Base-by-base conservation (phyloP, 2,797 vertebrate species). In the Morus bassanus region DNA sequence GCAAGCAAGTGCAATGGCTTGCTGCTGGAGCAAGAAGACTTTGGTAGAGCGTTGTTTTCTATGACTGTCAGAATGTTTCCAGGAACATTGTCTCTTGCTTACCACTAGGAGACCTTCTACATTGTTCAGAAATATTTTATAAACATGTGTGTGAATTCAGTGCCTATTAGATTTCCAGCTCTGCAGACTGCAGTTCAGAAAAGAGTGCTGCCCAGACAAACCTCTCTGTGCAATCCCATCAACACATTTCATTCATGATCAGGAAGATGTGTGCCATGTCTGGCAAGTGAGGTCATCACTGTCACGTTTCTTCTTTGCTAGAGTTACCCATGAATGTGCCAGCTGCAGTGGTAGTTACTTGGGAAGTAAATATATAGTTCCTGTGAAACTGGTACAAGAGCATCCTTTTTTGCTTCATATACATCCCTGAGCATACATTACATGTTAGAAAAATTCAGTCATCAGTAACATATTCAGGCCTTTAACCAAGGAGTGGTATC, bases 21-120 rank as follows among this genome's bases (percentile, higher is more conserved):
- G n/a, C 57, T 1, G 0, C 75, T 57, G 45, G 0, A 79, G 10
- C 27, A 69, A 54, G 28, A 75, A 24, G 23, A 24, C 37, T 80
- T 68, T 2, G 5, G 13, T 28, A 13, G 4, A 60, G 8, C 2
- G 1, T 4, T 31, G 27, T 1, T 35, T 63, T 64, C 75, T 39
- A 14, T 21, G 23, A 27, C 22, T 51, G 14, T 3, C 18, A 64
- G 16, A 45, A 82, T 15, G 3, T 13, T 17, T 64, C 35, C 31
- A 65, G 56, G 54, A 80, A 8, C 6, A 14, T 11, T 41, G 23
- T 48, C 72, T 84, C n/a, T 17, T 81, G 13, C 12, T 50, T 82
- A 48, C 24, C 30, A 19, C 15, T 15, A 56, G 53, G 3, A 85
- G 31, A 19, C 25, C 21, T 41, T 50, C 56, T 74, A 28, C 33